Base-by-base conservation (phyloP, 1,140 invertebrate species). In the Drosophila erecta region DNA sequence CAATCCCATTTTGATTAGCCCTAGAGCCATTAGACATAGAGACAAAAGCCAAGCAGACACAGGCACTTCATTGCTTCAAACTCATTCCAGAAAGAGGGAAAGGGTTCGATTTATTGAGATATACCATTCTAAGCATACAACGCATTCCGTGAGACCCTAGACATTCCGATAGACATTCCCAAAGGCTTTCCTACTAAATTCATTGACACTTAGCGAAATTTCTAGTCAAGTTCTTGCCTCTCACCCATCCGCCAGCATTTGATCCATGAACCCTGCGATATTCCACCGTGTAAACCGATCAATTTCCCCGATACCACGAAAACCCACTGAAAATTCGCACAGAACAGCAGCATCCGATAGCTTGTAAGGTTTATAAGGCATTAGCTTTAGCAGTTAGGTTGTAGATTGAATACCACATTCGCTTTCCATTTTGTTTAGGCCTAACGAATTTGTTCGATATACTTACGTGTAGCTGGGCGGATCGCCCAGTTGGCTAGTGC, bases 141-240 rank as follows among this genome's bases (percentile, higher is more conserved):
- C 2, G 41, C 66, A 72, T 71, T 71, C 69, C 66, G 44, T 30
- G 35, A 40, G 5, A n/a, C n/a, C n/a, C n/a, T n/a, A n/a, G n/a
- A 50, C 66, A 72, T 71, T 71, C 69, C 66, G 65, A 15, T 41
- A 47, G 30, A 71, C 41, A 69, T 69, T 65, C 54, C 24, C 46
- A 66, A 41, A 56, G 44, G 49, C 30, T 35, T 35, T 53, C 33
- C 57, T 30, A 53, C 50, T 49, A 20, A 66, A 60, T 67, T 40
- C 79, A 76, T 73, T 71, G 37, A 67, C 54, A 84, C 61, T 61
- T 69, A 86, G 83, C 84, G 84, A 86, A 86, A 87, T 89, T 89
- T 90, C 85, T 90, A 90, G 85, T 90, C 85, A 90, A 90, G 67
- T 90, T 90, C 85, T 90, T 90, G 85, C 86, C 86, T 49, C 76